phyloP scores from a whole-genome alignment of 2,113 vertebrate species.

The Phaetusa simplex region DNA sequence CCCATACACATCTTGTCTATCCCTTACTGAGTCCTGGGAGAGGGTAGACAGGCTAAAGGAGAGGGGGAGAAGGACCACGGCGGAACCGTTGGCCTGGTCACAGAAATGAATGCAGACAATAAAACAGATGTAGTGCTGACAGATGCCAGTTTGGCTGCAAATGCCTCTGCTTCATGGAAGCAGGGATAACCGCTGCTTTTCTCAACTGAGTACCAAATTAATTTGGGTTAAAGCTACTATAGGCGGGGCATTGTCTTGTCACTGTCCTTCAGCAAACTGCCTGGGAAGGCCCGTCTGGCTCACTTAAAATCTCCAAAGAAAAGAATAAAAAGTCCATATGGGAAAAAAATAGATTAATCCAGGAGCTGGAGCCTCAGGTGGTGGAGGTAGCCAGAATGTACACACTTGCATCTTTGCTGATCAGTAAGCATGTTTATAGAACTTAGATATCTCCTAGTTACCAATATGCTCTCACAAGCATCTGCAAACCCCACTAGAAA shows the following conservation, averaged over 20 bases:
- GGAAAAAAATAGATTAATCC: not conserved
- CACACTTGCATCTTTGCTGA: not conserved
- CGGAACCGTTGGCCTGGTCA: not conserved
- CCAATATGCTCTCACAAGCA: not conserved
- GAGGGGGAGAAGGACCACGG: not conserved
- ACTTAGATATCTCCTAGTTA: not conserved
- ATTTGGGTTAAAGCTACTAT: not conserved
- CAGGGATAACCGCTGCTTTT: not conserved
- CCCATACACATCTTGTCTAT: not conserved
- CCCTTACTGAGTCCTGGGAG: not conserved
- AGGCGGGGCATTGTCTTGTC: not conserved
- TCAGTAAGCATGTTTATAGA: not conserved
- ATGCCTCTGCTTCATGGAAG: not conserved
- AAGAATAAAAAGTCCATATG: not conserved
- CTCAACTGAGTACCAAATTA: not conserved
- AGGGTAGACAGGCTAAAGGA: not conserved
- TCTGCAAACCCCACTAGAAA: not conserved
- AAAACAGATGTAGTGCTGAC: not conserved
- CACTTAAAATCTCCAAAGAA: not conserved
- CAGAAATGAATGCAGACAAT: not conserved
- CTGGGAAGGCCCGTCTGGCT: not conserved
- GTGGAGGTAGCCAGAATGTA: fast-evolving
- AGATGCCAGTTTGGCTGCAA: not conserved
- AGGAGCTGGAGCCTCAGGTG: not conserved
- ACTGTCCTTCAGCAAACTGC: not conserved